Percentiles rank a stretch among this genome's conserved stretches.
Evolutionary conservation across 2,797 vertebrate genomes (phyloP).

Genomic region (Selene dorsalis): DNA sequence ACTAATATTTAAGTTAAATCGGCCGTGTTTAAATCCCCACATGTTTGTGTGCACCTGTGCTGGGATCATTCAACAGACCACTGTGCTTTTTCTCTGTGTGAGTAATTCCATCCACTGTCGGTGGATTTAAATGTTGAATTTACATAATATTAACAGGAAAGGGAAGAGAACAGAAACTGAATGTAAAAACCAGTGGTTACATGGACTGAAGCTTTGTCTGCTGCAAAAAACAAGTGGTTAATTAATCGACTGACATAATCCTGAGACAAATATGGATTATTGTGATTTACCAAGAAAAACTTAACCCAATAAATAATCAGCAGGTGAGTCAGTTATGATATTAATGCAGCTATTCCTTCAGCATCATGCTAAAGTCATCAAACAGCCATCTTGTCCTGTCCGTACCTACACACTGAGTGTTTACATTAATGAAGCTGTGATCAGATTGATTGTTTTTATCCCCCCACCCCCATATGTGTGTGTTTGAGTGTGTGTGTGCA

Average conservation of each 20-base stretch:
- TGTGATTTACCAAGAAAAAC: background rate
- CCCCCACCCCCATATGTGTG: background rate
- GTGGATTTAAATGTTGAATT: constrained; percentile 14
- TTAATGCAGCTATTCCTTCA: background rate
- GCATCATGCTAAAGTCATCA: background rate
- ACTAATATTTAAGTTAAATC: background rate
- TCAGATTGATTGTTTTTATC: constrained; percentile 1
- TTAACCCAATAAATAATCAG: background rate
- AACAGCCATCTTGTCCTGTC: constrained; percentile 29
- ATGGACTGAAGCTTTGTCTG: background rate
- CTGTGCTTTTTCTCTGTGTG: background rate
- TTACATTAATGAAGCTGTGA: background rate
- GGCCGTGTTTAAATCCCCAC: background rate
- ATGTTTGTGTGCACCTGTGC: background rate
- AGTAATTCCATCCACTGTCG: background rate
- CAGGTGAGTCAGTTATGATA: background rate
- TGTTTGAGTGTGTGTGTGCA: background rate
- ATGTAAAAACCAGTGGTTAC: background rate
- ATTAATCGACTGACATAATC: background rate
- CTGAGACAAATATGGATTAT: background rate
- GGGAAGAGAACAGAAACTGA: background rate
- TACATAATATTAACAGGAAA: background rate
- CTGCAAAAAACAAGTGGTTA: background rate
- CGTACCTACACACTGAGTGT: background rate
- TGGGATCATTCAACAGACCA: background rate